Evolutionary conservation across 1,140 invertebrate genomes (phyloP).

Genomic region (Drosophila biarmipes): DNA sequence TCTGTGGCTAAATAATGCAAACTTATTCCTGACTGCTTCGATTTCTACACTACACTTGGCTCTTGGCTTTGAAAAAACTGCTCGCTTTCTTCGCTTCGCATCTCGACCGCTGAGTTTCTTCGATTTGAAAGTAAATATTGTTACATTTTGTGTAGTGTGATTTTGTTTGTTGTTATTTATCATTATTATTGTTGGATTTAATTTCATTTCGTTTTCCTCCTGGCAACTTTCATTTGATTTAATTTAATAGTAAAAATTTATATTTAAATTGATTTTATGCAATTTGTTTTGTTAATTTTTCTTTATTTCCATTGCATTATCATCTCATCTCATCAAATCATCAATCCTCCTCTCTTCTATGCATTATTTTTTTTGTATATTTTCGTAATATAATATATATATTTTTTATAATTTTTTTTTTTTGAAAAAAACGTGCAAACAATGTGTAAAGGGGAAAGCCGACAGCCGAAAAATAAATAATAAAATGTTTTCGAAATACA

Average conservation of each 20-base stretch:
- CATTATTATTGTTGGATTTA: slow-evolving; percentile 54
- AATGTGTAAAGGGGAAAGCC: slow-evolving; percentile 95
- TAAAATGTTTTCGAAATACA: slow-evolving; percentile 81
- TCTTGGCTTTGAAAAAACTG: slow-evolving; percentile 1
- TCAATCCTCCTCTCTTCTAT: slow-evolving; percentile 42
- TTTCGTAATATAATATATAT: slow-evolving; percentile 46
- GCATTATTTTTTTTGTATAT: slow-evolving; percentile 44
- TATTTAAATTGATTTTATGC: slow-evolving; percentile 82
- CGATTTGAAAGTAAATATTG: slow-evolving; percentile 19
- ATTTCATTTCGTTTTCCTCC: slow-evolving; percentile 23
- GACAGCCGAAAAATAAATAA: slow-evolving; percentile 86
- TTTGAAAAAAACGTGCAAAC: slow-evolving; percentile 89
- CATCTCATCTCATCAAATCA: slow-evolving; percentile 30
- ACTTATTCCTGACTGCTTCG: neutral
- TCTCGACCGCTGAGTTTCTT: slow-evolving; percentile 9
- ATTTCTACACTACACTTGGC: neutral
- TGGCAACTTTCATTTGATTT: slow-evolving; percentile 59
- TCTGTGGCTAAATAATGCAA: slow-evolving; percentile 2
- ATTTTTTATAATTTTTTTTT: slow-evolving; percentile 55
- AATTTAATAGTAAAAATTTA: slow-evolving; percentile 75
- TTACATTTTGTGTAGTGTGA: slow-evolving; percentile 35
- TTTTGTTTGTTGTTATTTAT: slow-evolving; percentile 46
- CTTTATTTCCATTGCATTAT: slow-evolving; percentile 68
- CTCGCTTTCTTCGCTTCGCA: neutral
- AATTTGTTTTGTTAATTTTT: slow-evolving; percentile 73